Evolutionary conservation across 1,140 invertebrate species (phyloP).

Genomic region (Cataglyphis hispanica): DNA sequence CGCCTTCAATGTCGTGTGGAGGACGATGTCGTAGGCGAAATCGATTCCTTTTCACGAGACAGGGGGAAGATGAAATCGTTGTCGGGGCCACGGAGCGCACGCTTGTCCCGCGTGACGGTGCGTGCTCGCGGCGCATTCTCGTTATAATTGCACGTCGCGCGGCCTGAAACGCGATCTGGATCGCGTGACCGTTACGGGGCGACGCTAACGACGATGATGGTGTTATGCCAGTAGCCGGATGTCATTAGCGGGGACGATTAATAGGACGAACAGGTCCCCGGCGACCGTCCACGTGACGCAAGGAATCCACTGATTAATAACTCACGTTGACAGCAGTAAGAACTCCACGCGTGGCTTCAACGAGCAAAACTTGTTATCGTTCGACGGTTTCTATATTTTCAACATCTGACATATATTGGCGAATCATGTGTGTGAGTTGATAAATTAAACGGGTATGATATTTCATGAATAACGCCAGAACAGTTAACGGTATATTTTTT

Average conservation of each 20-base stretch:
- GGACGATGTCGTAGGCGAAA: slow-evolving; percentile 69
- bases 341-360: not conserved
- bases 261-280: slow-evolving; percentile 76
- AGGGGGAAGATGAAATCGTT: slow-evolving; percentile 45
- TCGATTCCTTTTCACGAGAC: slow-evolving; percentile 61
- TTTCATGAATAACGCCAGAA: not conserved
- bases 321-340: slow-evolving; percentile 36
- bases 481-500: not conserved
- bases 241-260: slow-evolving; percentile 81
- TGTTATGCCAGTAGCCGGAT: slow-evolving; percentile 45
- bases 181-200: slow-evolving; percentile 73
- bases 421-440: not conserved
- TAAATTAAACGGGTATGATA: slow-evolving; percentile 6
- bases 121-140: slow-evolving; percentile 77
- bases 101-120: slow-evolving; percentile 68
- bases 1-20: slow-evolving; percentile 58
- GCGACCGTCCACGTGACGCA: slow-evolving; percentile 44
- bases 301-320: slow-evolving; percentile 69
- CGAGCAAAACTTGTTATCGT: not conserved
- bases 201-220: slow-evolving; percentile 47
- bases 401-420: not conserved
- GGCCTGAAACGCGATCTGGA: slow-evolving; percentile 75
- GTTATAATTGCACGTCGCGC: slow-evolving; percentile 77
- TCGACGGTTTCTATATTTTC: slow-evolving; percentile 14
- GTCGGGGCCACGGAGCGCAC: slow-evolving; percentile 60